phyloP scores from a whole-genome alignment of 2,797 vertebrate species.

The Acrocephalus scirpaceus region DNA sequence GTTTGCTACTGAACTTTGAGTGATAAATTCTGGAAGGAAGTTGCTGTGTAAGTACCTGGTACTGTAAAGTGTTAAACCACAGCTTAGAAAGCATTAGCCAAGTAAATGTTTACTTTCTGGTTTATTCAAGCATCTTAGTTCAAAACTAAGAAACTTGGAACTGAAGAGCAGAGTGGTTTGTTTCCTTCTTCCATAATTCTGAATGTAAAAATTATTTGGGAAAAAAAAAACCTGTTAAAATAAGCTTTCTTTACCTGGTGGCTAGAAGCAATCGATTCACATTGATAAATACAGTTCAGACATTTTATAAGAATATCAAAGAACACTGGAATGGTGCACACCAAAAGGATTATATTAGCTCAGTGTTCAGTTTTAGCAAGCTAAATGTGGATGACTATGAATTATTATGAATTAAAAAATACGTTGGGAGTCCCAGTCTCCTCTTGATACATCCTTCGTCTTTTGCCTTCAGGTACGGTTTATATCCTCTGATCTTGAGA shows the following conservation, averaged over 20 bases:
- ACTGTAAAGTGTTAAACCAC: slow-evolving; percentile 3
- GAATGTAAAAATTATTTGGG: neutral
- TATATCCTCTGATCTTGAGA: neutral
- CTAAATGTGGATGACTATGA: neutral
- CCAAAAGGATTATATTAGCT: neutral
- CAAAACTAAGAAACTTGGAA: neutral
- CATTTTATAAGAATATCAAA: neutral
- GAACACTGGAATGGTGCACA: neutral
- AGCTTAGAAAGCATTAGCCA: neutral
- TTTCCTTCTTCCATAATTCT: neutral
- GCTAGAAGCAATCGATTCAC: neutral
- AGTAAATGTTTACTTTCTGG: neutral
- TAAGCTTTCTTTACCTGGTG: neutral
- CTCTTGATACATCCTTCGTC: neutral
- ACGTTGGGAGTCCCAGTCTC: neutral
- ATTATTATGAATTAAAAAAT: neutral
- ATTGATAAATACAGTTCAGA: neutral
- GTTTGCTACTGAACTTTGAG: neutral
- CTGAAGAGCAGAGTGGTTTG: neutral
- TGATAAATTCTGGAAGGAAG: slow-evolving; percentile 10
- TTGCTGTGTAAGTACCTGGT: neutral
- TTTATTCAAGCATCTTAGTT: slow-evolving; percentile 17
- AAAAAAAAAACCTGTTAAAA: neutral
- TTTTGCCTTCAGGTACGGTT: neutral
- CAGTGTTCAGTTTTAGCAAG: neutral